phyloP scores from a whole-genome alignment of 1,140 invertebrate genomes.

The Solenopsis invicta region DNA sequence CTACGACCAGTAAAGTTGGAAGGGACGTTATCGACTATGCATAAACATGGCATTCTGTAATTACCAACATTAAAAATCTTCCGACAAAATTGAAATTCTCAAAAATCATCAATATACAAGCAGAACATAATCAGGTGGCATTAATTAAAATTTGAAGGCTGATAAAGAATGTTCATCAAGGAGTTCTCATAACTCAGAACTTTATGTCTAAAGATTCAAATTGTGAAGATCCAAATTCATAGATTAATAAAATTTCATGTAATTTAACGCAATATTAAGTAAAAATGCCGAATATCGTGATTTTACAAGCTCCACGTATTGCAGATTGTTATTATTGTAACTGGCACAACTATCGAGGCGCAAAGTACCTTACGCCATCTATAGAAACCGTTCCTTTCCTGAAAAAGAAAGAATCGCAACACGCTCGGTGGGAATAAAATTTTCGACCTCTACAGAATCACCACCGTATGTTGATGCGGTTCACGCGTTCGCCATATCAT shows the following conservation, averaged over 20 bases:
- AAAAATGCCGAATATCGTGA: not conserved
- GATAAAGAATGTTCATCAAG: not conserved
- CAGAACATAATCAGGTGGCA: not conserved
- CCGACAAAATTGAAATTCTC: not conserved
- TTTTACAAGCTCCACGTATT: not conserved
- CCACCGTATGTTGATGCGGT: not conserved
- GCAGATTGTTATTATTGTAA: not conserved
- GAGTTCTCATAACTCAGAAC: not conserved
- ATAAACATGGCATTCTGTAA: not conserved
- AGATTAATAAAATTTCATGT: not conserved
- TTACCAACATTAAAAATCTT: not conserved
- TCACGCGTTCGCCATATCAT: not conserved
- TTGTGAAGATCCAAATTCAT: not conserved
- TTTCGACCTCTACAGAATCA: conserved; percentile 15
- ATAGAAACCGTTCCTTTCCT: not conserved
- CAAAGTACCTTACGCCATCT: conserved; percentile 1
- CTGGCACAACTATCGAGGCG: not conserved
- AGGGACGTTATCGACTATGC: not conserved
- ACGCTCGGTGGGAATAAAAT: not conserved
- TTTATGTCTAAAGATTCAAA: not conserved
- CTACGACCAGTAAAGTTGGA: not conserved
- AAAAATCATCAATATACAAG: not conserved
- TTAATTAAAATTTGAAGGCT: not conserved
- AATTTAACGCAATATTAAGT: not conserved
- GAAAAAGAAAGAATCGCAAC: not conserved